Evolutionary conservation across 2,888 invertebrate species (phyloP), one percentile per base, ranked within the genome.

Genomic region (Hirtodrosophila confusa): DNA sequence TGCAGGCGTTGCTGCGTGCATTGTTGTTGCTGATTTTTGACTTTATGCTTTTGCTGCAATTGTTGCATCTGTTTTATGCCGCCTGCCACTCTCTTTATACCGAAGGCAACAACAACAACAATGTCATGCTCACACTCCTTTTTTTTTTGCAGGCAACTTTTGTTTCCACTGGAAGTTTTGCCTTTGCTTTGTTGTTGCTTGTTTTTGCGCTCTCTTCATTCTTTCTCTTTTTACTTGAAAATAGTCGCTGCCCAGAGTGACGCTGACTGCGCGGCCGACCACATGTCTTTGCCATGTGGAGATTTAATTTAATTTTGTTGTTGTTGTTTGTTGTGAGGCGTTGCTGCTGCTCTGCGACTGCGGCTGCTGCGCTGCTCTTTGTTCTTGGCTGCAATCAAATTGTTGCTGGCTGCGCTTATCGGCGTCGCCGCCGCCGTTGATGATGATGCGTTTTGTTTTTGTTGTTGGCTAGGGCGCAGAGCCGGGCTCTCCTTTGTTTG

Each of bases 371-470:
- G 43, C 44, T 54, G 65, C 70, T 67, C 72, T 71, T 71, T 69
- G 73, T 73, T 73, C 73, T 64, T 61, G 57, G 37, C 64, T 64
- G 64, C 73, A 72, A 73, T 73, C 68, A 74, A 72, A 60, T 72
- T 70, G 54, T 45, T 65, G 58, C 45, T 67, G 48, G 43, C 33
- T 50, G 57, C 48, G 64, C 73, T 73, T 73, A 73, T 73, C 73
- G 64, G 41, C 41, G 39, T 47, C 35, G 48, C 40, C 31, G 49
- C 37, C n/a, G 53, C 29, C 55, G 49, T 8, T 51, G 51, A 47
- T 45, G 49, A 50, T 60, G 66, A 56, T 56, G 56, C 51, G 53
- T 37, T 53, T 4, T 3, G 39, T 54, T 55, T 37, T 43, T 60
- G 54, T 27, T 63, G 50, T 12, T 47, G 58, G 10, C 45, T 35